Evolutionary conservation across 2,113 vertebrate genomes (phyloP), one percentile per base, ranked within the genome.

Genomic region (Thamnaconus septentrionalis): DNA sequence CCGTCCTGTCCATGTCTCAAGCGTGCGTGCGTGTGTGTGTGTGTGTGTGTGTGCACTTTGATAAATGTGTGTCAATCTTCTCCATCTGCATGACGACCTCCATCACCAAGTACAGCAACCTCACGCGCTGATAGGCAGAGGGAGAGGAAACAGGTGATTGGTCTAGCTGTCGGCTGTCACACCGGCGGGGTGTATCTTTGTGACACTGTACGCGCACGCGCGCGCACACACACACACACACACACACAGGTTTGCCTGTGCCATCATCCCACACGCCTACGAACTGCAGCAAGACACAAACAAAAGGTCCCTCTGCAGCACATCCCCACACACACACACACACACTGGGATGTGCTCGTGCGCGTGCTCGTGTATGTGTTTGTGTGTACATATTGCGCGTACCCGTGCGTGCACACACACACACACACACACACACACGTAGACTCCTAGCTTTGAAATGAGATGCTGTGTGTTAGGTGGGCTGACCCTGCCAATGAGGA

Each of bases 401-500:
- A 18, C 56, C 56, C 57, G n/a, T n/a, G n/a, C n/a, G n/a, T n/a
- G n/a, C 39, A 43, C 31, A 55, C 50, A 53, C 41, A 53, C 46
- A 49, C 12, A 63, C 31, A 52, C 61, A 58, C 42, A 50, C 40
- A 59, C 61, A 54, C 56, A 9, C 46, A 46, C 61, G 59, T 71
- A 58, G 61, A 66, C 54, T 64, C 51, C 53, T 4, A 59, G 75
- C 69, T 82, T 70, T 79, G 75, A 81, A 74, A 80, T 49, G 83
- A 79, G 73, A 75, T 78, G 71, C 56, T 74, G 84, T 74, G 83
- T 86, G 89, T 83, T 85, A 82, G 87, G 87, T 85, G 85, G 57
- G 50, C 79, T 90, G 89, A 90, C 89, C 87, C 85, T 84, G 86
- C 85, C 85, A 86, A 85, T 89, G 87, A 90, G 89, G 89, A 90